Evolutionary conservation across 2,888 invertebrate genomes (phyloP), one percentile per base, ranked within the genome.

Genomic region (Lasius fuliginosus): DNA sequence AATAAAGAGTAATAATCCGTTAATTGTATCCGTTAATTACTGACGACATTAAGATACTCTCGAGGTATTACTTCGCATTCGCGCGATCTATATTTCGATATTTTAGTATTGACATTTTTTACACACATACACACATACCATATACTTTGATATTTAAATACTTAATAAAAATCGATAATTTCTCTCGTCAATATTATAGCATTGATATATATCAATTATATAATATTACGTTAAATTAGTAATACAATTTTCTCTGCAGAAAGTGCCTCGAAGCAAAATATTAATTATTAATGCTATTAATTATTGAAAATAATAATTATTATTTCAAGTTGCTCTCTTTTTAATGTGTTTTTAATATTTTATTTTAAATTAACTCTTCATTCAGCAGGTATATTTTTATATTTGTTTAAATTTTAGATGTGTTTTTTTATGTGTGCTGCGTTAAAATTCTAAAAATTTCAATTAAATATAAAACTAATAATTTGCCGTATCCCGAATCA

Each of bases 341-440:
- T 40, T 11, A 18, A 73, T 73, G 3, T 6, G 1, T 40, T 40
- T 73, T 73, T 73, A 58, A 40, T 58, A 73, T 40, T 73, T 15
- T 15, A n/a, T 36, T 36, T 56, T 36, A 58, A 58, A 58, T 58
- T 5, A 15, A 23, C 3, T 40, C 18, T 27, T 58, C 40, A 27
- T 58, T 73, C 53, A 71, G 15, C 71, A 18, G 27, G 18, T 58
- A n/a, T 53, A 53, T n/a, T 53, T 53, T 8, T n/a, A 8, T 53
- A 53, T n/a, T 53, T 53, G 6, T 18, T 53, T n/a, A n/a, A 18
- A n/a, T n/a, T 53, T n/a, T 40, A 58, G 36, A 36, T 56, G 33
- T n/a, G 36, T 36, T 4, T 36, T 36, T 67, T 23, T 40, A 36
- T 23, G 5, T 15, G 5, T 15, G 15, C 11, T 18, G 9, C 56